A percentile compares a stretch with the other conserved stretches of the same genome.
Conservation (phyloP, 2,797 vertebrate species). For the Rousettus madagascariensis region DNA sequence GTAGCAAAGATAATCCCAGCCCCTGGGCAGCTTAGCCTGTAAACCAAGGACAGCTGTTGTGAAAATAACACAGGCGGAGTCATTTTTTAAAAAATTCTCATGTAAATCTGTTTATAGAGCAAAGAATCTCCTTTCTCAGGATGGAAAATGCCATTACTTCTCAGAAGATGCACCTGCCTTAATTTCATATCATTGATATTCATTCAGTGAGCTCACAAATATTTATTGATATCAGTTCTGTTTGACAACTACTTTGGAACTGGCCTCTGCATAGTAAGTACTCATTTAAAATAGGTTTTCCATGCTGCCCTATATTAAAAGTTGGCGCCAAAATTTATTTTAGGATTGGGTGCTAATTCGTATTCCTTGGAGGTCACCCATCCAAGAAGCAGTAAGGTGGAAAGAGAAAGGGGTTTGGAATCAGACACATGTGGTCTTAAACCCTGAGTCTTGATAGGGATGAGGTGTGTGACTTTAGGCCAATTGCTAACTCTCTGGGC, state of each 20-base stretch:
- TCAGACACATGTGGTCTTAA: not conserved
- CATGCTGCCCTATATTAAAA: not conserved
- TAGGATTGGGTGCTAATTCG: not conserved
- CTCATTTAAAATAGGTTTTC: conserved; percentile 19
- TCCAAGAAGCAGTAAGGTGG: not conserved
- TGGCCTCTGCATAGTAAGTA: not conserved
- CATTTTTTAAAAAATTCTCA: conserved; percentile 12
- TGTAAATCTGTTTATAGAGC: not conserved
- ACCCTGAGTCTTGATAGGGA: not conserved
- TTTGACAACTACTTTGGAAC: conserved; percentile 5
- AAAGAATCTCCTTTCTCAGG: not conserved
- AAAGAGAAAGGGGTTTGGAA: not conserved
- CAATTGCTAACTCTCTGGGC: not conserved
- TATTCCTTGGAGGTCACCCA: not conserved
- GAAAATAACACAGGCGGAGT: not conserved
- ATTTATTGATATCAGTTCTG: not conserved
- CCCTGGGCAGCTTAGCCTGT: not conserved
- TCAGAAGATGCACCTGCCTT: not conserved
- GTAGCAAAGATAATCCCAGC: conserved; percentile 19
- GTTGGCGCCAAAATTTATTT: conserved; percentile 43
- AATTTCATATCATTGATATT: not conserved
- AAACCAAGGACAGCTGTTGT: conserved; percentile 6
- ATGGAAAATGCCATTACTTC: not conserved
- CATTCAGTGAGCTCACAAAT: conserved; percentile 3
- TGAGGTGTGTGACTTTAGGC: not conserved